Evolutionary conservation across 2,113 vertebrate genomes (phyloP).

Genomic region (Salvator merianae): DNA sequence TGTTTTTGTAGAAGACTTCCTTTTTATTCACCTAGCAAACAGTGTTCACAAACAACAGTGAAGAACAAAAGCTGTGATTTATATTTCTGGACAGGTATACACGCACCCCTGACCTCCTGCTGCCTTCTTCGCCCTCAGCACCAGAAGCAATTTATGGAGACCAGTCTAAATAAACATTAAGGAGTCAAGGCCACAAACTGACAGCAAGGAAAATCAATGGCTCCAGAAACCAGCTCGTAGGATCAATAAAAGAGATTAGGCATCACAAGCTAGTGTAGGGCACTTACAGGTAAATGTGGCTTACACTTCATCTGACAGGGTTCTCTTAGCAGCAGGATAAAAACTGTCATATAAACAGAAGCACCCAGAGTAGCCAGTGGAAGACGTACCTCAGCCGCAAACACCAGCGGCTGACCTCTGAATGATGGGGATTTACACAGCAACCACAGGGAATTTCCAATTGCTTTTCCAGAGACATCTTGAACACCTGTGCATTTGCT

Average conservation of each 20-base stretch:
- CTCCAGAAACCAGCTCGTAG: slow-evolving; percentile 76
- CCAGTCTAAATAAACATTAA: slow-evolving; percentile 84
- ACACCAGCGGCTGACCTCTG: slow-evolving; percentile 66
- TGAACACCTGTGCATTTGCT: slow-evolving; percentile 45
- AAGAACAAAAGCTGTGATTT: slow-evolving; percentile 80
- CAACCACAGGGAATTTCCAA: slow-evolving; percentile 55
- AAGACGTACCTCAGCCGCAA: slow-evolving; percentile 46
- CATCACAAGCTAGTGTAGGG: slow-evolving; percentile 66
- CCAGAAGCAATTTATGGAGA: slow-evolving; percentile 83
- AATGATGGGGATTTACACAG: slow-evolving; percentile 62
- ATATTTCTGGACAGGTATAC: slow-evolving; percentile 80
- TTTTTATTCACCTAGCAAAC: slow-evolving; percentile 70
- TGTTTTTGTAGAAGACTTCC: slow-evolving; percentile 61
- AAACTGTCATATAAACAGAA: slow-evolving; percentile 71
- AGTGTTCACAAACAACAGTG: slow-evolving; percentile 70
- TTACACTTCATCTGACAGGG: slow-evolving; percentile 71
- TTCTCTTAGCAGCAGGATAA: slow-evolving; percentile 67
- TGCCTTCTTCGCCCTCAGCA: slow-evolving; percentile 61
- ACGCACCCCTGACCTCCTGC: slow-evolving; percentile 70
- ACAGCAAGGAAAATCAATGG: slow-evolving; percentile 82
- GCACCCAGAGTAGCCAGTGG: slow-evolving; percentile 44
- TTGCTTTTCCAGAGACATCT: slow-evolving; percentile 59
- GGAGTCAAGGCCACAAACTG: slow-evolving; percentile 81
- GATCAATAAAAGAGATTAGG: slow-evolving; percentile 85
- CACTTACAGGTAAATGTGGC: slow-evolving; percentile 76